Evolutionary conservation across 1,140 invertebrate species (phyloP), one percentile per base, ranked within the genome.

Genomic region (Oedothorax gibbosus): DNA sequence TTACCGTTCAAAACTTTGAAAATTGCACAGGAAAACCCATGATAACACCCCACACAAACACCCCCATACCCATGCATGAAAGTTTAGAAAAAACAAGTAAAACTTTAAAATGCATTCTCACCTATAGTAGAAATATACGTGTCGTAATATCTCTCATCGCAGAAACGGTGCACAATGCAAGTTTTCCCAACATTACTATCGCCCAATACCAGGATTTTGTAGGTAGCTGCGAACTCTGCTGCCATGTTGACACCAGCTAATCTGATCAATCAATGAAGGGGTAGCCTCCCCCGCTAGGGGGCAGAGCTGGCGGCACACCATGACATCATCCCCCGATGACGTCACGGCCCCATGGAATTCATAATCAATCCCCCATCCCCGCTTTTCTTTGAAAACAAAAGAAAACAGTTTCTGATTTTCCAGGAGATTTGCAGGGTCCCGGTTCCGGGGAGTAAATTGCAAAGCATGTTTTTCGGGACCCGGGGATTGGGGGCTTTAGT

Each of bases 151-250:
- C 95, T 93, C 90, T 96, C 95, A 89, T 96, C 95, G 89, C 95
- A 96, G 89, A 96, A 97, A 89, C 95, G 93, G 90, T 96, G 95
- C 77, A 97, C 95, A 87, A 97, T 94, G 90, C 96, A 97, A 53
- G 96, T 97, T 92, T 97, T 97, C 11, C 96, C 96, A 76, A 97
- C 95, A 91, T 96, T 96, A 8, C 95, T 96, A 91, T 97, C 96
- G 71, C 96, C 96, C 86, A 97, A 92, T 87, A 97, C 94, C 85
- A 97, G 90, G 75, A 97, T 93, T 91, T 96, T 96, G 90, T 86
- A 86, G 62, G 85, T 86, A 75, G 85, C 79, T 71, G 85, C 79
- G 57, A 86, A 86, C 51, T 86, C 85, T 60, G 73, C 85, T 71
- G 85, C 85, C 85, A 86, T 86, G 60, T 85, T 85, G 54, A 77